Base-by-base conservation (phyloP, 2,888 invertebrate species). In the Pinctada fucata region DNA sequence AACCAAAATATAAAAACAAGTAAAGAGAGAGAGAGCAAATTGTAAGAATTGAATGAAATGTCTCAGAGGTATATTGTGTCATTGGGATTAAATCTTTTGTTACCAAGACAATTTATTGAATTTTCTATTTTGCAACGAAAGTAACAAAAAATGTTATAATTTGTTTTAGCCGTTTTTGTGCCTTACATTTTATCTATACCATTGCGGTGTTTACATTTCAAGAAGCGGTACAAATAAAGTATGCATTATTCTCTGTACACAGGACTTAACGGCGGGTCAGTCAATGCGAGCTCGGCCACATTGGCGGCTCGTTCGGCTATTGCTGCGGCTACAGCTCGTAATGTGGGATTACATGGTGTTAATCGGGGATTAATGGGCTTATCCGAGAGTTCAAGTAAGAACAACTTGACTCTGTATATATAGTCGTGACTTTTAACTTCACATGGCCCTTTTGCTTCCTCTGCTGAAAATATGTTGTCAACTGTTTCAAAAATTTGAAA, bases 311-410 rank as follows among this genome's bases (percentile, higher is more conserved):
- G 74, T 16, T 74, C 74, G 16, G 74, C 74, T 47, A 64, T 73
- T 48, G 75, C 69, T 58, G 67, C 77, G 72, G 75, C 80, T 47
- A 73, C 75, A 65, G 71, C 79, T 71, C 74, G 72, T 68, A 75
- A 72, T 72, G 71, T 74, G 49, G 77, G 76, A 70, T 75, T 63
- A 64, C 70, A 67, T 63, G 65, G 80, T 77, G 77, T 72, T 50
- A 68, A 69, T 51, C 77, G 74, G 64, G 76, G 78, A 50, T 52
- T 80, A 31, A 50, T 80, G 49, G 78, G 80, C 68, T 63, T 80
- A 47, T 69, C 80, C 70, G 65, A 70, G 69, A 70, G 75, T 65
- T 70, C 76, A 71, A 66, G 80, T 80, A 80, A 80, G 80, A 76
- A 66, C 79, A 76, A 80, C 72, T 16, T 68, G 47, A 68, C 68